These are phyloP conservation scores for Tipula confusa DNA, from an alignment of 2,888 invertebrate genomes.

Conservation along the genomic window DNA sequence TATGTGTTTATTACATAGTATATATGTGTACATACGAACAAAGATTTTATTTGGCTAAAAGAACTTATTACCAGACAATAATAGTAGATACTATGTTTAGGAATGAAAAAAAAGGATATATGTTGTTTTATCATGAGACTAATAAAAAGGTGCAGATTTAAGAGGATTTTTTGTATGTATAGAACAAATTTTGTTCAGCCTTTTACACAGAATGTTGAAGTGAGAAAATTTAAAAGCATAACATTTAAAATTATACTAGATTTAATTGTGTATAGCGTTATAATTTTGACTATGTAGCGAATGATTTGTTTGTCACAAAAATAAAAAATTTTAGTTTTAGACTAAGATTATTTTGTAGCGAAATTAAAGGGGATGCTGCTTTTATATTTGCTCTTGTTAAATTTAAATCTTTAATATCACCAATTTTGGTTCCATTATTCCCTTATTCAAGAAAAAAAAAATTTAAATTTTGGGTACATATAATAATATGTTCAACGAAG, in stretches of 20 bases:
- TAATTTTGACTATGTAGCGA: background rate
- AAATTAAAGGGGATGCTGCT: background rate
- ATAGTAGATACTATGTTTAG: background rate
- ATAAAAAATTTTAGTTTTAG: background rate
- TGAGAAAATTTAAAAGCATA: background rate
- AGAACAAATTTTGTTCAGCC: background rate
- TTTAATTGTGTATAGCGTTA: background rate
- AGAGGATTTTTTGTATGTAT: constrained; percentile 27
- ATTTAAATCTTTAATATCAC: constrained; percentile 12
- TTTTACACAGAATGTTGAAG: background rate
- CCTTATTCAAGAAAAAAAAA: too few species aligned
- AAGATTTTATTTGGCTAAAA: background rate
- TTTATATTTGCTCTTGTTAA: background rate
- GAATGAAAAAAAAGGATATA: background rate
- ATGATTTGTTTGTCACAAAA: background rate
- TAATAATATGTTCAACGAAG: constrained; percentile 20
- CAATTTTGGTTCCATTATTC: constrained; percentile 12
- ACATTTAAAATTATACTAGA: background rate
- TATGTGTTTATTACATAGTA: background rate
- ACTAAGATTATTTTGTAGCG: background rate
- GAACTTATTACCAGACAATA: background rate
- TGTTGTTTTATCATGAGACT: constrained; percentile 20
- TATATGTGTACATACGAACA: background rate
- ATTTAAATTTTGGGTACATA: background rate
- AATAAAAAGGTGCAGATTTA: constrained; percentile 30